Base-by-base conservation (phyloP, 2,797 vertebrate species). In the Tapirus indicus region DNA sequence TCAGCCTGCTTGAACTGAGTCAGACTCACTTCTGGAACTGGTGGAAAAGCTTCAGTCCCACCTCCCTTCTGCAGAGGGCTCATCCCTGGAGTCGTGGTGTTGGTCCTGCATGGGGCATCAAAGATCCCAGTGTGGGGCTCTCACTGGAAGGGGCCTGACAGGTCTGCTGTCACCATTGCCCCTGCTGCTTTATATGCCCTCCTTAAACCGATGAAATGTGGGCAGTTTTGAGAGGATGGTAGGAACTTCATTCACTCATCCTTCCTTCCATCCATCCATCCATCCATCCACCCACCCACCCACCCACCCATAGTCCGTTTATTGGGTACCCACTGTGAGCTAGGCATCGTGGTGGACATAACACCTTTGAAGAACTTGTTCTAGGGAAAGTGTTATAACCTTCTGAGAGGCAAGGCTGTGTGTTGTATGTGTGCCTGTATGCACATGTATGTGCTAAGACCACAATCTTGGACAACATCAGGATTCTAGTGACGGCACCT, bases 21-120 rank as follows among this genome's bases (percentile, higher is more conserved):
- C 58, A 89, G 23, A 79, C 18, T 58, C 16, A 25, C 44, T 68
- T 71, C 78, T 78, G 69, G 32, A 87, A 44, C 27, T 8, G 29
- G 38, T 5, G 2, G 56, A 56, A 68, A 41, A 6, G 9, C 54
- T 7, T 2, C 0, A 27, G 47, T 9, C 27, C 17, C 1, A 0
- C 38, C 4, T 27, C 27, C 49, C 21, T 27, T 49, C 29, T 5
- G 62, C 35, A 62, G 38, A 11, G 14, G 35, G 54, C 94, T 58
- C 16, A 0, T 23, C 25, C 64, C 41, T 60, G 29, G 78, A 38
- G 18, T 20, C 7, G 27, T 3, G 18, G 17, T 44, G 27, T 52
- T 25, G 91, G 66, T 66, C 88, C 56, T 44, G 38, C 23, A 2
- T 25, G 21, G 75, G 52, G 13, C 49, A 32, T 74, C 23, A 20